These are phyloP conservation scores for Frankliniella intonsa DNA, from an alignment of 2,888 invertebrate genomes.

Conservation along the genomic window DNA sequence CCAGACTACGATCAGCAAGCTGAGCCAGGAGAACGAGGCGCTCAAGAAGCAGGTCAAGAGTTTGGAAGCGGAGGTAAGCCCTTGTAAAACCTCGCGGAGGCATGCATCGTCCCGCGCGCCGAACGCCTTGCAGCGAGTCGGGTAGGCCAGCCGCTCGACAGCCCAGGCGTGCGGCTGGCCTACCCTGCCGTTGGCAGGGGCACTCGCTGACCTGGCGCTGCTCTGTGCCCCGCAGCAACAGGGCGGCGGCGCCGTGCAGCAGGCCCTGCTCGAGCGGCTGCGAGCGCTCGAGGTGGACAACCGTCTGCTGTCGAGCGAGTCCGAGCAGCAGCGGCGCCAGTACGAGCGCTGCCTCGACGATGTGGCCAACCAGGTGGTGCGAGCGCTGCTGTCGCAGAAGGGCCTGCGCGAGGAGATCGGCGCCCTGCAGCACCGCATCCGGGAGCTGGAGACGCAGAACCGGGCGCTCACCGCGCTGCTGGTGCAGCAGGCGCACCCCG, in stretches of 20 bases:
- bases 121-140: neutral
- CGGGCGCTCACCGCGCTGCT: conserved; percentile 64
- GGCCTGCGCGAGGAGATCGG: conserved; percentile 72
- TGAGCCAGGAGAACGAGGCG: conserved; percentile 65
- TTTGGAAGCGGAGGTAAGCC: conserved; percentile 41
- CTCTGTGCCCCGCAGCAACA: conserved; percentile 32
- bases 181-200: neutral
- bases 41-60: conserved; percentile 57
- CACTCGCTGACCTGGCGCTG: neutral
- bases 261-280: conserved; percentile 53
- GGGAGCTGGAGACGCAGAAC: conserved; percentile 75
- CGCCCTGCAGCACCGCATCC: conserved; percentile 65
- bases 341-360: conserved; percentile 77
- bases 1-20: conserved; percentile 60
- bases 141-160: neutral
- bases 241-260: conserved; percentile 47
- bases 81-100: too few species aligned
- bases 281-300: conserved; percentile 57
- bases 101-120: conserved; percentile 33
- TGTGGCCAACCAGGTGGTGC: conserved; percentile 77
- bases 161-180: neutral
- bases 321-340: conserved; percentile 63
- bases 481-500: conserved; percentile 55
- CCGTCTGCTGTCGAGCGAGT: conserved; percentile 58
- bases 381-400: conserved; percentile 80